These are phyloP conservation scores for Erythrocercus mccallii DNA, from an alignment of 2,113 vertebrate species.

Conservation along the genomic window DNA sequence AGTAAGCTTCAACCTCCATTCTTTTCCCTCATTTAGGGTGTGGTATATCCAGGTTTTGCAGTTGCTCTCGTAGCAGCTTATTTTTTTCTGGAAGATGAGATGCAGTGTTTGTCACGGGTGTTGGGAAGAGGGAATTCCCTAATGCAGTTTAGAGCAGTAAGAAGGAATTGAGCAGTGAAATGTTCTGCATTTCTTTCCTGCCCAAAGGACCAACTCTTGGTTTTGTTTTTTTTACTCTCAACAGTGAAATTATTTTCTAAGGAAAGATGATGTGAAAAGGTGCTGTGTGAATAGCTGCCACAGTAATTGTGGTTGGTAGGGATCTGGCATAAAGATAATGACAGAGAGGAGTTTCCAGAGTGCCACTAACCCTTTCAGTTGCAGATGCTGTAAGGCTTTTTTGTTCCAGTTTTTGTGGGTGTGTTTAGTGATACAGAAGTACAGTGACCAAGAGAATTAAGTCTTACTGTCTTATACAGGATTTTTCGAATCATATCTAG, in stretches of 20 bases:
- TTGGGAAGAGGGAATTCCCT: constrained; percentile 56
- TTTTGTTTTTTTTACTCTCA: neutral
- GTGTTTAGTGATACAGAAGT: neutral
- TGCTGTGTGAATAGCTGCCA: constrained; percentile 2
- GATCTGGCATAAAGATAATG: constrained; percentile 5
- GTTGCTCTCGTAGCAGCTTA: constrained; percentile 53
- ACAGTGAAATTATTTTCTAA: neutral
- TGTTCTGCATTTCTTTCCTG: neutral
- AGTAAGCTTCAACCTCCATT: constrained; percentile 66
- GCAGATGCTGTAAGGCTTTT: neutral
- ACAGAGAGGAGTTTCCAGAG: neutral
- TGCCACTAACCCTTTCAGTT: constrained; percentile 16
- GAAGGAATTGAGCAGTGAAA: neutral
- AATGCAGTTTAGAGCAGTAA: constrained; percentile 4
- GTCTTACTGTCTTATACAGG: neutral
- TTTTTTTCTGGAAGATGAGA: constrained; percentile 56
- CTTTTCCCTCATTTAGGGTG: constrained; percentile 65
- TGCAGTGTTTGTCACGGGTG: constrained; percentile 40
- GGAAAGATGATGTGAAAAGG: neutral
- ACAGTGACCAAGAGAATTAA: neutral
- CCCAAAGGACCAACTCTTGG: neutral
- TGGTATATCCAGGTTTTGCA: constrained; percentile 68
- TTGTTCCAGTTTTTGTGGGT: neutral
- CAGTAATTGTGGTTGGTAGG: neutral
- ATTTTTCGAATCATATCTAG: neutral